Evolutionary conservation across 2,797 vertebrate genomes (phyloP).

Genomic region (Pantherophis alleghaniensis): DNA sequence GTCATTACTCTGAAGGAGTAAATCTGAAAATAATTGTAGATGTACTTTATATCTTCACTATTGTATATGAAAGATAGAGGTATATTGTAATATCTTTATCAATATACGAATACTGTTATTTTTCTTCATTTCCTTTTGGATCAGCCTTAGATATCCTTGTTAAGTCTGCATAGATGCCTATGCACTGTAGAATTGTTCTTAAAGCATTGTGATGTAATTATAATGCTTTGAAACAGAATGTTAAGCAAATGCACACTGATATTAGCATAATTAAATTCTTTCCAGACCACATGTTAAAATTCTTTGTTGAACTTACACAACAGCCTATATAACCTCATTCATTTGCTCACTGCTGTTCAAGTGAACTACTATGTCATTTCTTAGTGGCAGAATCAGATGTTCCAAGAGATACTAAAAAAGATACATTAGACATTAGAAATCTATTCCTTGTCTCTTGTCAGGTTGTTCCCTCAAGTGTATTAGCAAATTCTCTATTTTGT

Average conservation of each 20-base stretch:
- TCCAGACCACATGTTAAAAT: conserved; percentile 8
- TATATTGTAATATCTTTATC: neutral
- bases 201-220: conserved; percentile 6
- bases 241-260: neutral
- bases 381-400: conserved; percentile 32
- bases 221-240: conserved; percentile 16
- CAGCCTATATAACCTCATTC: conserved; percentile 42
- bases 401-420: conserved; percentile 48
- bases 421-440: neutral
- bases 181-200: neutral
- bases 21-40: neutral
- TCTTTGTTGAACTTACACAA: conserved; percentile 40
- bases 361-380: conserved; percentile 34
- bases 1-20: neutral
- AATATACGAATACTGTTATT: neutral
- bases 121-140: neutral
- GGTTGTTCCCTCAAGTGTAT: neutral
- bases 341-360: conserved; percentile 34
- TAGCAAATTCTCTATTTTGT: conserved; percentile 47
- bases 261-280: conserved; percentile 19
- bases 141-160: neutral
- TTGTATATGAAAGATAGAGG: neutral
- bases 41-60: neutral
- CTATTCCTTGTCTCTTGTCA: conserved; percentile 3
- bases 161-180: neutral